phyloP scores from a whole-genome alignment of 2,797 vertebrate genomes.

The Balearica regulorum region DNA sequence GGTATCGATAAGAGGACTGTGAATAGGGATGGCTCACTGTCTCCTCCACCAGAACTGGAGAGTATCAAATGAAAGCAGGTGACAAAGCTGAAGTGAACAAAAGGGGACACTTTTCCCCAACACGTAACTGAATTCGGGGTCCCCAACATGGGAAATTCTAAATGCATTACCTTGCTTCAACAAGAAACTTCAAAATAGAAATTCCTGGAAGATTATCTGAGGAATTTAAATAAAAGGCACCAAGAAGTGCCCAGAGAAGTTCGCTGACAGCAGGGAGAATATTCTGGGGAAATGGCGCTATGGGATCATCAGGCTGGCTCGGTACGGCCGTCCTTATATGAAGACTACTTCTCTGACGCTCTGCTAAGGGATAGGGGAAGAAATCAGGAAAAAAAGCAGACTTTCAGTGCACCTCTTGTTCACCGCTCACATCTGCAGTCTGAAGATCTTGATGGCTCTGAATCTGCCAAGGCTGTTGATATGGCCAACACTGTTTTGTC shows the following conservation, averaged over 20 bases:
- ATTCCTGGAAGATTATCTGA: not conserved
- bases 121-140: not conserved
- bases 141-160: not conserved
- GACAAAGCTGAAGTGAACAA: not conserved
- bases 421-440: not conserved
- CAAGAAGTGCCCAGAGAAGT: not conserved
- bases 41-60: not conserved
- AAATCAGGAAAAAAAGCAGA: not conserved
- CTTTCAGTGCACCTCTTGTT: not conserved
- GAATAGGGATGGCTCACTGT: not conserved
- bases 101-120: not conserved
- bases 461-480: not conserved
- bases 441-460: not conserved
- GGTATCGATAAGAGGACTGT: not conserved
- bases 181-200: not conserved
- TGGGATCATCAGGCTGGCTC: not conserved
- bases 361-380: not conserved
- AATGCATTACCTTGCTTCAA: not conserved
- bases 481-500: not conserved
- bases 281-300: not conserved
- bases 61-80: not conserved
- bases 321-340: rapidly evolving
- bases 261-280: not conserved
- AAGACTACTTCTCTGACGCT: not conserved
- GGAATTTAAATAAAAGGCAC: not conserved